phyloP scores from a whole-genome alignment of 2,113 vertebrate genomes.

The Candoia aspera region DNA sequence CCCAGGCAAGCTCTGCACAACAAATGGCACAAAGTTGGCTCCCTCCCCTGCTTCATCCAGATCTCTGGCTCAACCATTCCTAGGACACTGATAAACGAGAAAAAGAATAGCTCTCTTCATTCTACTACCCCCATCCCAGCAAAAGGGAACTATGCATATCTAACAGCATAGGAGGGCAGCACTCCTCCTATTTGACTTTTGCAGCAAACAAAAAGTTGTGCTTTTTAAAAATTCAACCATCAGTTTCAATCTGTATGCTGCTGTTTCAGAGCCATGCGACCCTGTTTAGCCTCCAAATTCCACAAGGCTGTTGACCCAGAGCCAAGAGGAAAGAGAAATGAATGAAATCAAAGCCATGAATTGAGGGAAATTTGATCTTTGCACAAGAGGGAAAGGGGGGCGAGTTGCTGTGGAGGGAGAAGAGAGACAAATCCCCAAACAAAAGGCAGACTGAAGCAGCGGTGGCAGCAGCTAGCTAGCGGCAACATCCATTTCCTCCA shows the following conservation, averaged over 20 bases:
- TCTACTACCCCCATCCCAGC: background rate
- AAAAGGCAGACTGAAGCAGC: background rate
- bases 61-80: background rate
- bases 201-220: background rate
- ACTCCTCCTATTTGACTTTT: too few relatives aligned
- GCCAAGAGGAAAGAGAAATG: background rate
- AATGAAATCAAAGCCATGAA: slow-evolving; percentile 21
- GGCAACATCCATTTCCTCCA: background rate
- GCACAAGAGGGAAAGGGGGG: background rate
- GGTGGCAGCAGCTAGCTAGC: background rate
- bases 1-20: background rate
- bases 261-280: background rate
- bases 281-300: background rate
- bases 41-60: background rate
- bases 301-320: background rate
- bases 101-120: background rate
- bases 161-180: too few relatives aligned
- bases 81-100: background rate
- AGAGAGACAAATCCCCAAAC: background rate
- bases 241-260: background rate
- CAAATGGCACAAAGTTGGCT: background rate
- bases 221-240: background rate
- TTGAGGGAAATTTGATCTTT: slow-evolving; percentile 6
- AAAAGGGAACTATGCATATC: too few relatives aligned
- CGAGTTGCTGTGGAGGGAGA: background rate